A percentile compares a stretch with the other conserved stretches of the same genome.
Evolutionary conservation across 2,797 vertebrate genomes (phyloP).

Genomic region (Anableps anableps): DNA sequence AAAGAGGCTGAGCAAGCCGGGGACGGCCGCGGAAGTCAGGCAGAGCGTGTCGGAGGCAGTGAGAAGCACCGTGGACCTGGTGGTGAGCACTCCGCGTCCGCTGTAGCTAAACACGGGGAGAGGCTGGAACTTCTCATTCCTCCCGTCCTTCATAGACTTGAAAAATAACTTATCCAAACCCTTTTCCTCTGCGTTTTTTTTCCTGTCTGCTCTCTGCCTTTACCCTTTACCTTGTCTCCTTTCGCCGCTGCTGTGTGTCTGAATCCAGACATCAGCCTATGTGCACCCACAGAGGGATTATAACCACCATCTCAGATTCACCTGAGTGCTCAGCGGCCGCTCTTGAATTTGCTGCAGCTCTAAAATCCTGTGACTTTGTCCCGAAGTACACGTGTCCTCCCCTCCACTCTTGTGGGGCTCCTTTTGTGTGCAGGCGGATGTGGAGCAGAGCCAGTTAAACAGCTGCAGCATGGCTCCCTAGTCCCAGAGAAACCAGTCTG

Average conservation of each 20-base stretch:
- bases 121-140: conserved; percentile 11
- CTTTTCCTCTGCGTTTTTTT: too few species aligned
- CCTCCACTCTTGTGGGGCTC: conserved; percentile 23
- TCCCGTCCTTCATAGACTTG: not conserved
- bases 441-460: conserved; percentile 56
- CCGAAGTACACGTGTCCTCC: conserved; percentile 22
- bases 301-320: not conserved
- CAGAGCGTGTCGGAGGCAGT: conserved; percentile 97
- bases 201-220: too few species aligned
- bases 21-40: conserved; percentile 93
- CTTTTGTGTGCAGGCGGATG: conserved; percentile 73
- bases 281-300: not conserved
- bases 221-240: not conserved
- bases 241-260: not conserved
- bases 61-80: conserved; percentile 83
- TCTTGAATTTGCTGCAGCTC: not conserved
- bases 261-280: too few species aligned
- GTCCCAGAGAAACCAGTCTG: conserved; percentile 1
- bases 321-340: not conserved
- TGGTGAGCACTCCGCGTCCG: conserved; percentile 83
- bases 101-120: not conserved
- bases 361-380: conserved; percentile 33
- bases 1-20: conserved; percentile 94
- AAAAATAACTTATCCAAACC: not conserved
- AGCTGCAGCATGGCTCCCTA: conserved; percentile 65